A percentile compares a stretch with the other conserved stretches of the same genome.
Conservation (phyloP, 2,888 invertebrate species). For the Rhorus exstirpatorius region DNA sequence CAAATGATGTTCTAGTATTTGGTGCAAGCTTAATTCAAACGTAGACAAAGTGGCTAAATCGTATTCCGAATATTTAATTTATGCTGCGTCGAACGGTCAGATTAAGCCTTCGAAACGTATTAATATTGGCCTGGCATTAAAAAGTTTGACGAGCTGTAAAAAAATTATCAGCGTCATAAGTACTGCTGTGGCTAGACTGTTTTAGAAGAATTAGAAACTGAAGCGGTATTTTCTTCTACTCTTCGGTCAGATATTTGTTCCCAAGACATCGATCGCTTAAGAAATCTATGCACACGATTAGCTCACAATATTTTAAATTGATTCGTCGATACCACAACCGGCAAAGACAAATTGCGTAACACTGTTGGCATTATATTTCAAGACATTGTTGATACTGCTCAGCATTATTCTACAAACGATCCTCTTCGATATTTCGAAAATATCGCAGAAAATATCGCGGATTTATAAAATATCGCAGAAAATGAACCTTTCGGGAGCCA, state of each 20-base stretch:
- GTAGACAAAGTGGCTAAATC: constrained; percentile 5
- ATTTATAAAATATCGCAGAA: constrained; percentile 14
- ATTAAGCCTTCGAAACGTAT: constrained; percentile 76
- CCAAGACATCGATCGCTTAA: constrained; percentile 60
- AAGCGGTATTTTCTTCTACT: constrained; percentile 58
- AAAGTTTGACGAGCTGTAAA: constrained; percentile 74
- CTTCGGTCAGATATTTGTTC: constrained; percentile 62
- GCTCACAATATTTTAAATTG: constrained; percentile 69
- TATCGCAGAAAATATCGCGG: neutral
- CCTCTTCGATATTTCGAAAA: constrained; percentile 3
- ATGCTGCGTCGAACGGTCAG: constrained; percentile 72
- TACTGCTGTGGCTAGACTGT: constrained; percentile 73
- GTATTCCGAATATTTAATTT: constrained; percentile 72
- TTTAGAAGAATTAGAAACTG: constrained; percentile 72
- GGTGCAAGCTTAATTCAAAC: no score
- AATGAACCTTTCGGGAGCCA: constrained; percentile 31
- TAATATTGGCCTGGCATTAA: constrained; percentile 73
- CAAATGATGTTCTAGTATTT: no score
- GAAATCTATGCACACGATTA: constrained; percentile 66
- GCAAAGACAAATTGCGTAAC: constrained; percentile 69
- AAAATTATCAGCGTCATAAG: constrained; percentile 74
- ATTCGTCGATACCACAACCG: constrained; percentile 68
- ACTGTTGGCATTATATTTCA: constrained; percentile 60
- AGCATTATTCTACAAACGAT: constrained; percentile 13
- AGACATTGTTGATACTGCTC: constrained; percentile 40